Percentiles rank a stretch among this genome's conserved stretches.
Evolutionary conservation across 1,140 invertebrate genomes (phyloP).

Genomic region (Sminthurides bifidus): DNA sequence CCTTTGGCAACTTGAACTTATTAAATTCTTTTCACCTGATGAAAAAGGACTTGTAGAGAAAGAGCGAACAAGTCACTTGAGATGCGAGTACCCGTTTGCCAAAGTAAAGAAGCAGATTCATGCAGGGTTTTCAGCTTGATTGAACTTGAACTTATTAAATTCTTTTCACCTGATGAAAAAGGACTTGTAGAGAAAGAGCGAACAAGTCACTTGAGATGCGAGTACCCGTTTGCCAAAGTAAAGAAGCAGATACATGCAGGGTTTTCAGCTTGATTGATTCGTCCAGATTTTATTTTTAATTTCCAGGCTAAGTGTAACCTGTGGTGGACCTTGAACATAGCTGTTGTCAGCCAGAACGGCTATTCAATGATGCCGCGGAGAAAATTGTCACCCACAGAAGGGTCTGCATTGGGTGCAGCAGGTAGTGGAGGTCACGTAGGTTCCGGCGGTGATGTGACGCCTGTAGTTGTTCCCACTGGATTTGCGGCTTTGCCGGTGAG

Average conservation of each 20-base stretch:
- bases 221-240: constrained; percentile 17
- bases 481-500: neutral
- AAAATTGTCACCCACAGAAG: neutral
- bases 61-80: no score
- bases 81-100: constrained; percentile 10
- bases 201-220: no score
- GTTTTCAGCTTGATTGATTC: neutral
- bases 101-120: constrained; percentile 10
- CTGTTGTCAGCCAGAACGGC: no score
- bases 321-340: no score
- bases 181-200: no score
- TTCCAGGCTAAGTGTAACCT: no score
- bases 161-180: no score
- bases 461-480: neutral
- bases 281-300: neutral
- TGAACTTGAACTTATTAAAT: no score
- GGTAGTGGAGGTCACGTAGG: neutral
- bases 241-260: neutral
- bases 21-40: no score
- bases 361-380: constrained; percentile 5
- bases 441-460: neutral
- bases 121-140: neutral
- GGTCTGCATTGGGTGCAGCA: neutral
- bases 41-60: no score
- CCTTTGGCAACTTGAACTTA: no score